phyloP scores from a whole-genome alignment of 2,113 vertebrate species.

The Accipiter virgatus region DNA sequence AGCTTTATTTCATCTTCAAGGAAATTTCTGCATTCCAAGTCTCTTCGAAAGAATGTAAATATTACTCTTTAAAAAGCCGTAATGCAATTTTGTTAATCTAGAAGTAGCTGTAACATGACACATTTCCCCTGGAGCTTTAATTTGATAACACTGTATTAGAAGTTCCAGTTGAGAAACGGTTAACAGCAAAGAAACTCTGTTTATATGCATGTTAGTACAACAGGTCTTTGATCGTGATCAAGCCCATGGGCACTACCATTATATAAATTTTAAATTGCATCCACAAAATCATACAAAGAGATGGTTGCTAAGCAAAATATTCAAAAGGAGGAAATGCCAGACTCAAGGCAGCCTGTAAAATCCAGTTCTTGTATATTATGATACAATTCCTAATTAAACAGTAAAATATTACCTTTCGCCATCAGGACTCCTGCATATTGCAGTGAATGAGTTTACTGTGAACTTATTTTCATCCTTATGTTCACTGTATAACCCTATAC shows the following conservation, averaged over 20 bases:
- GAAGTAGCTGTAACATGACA: slow-evolving; percentile 21
- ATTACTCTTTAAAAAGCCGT: slow-evolving; percentile 32
- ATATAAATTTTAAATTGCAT: not conserved
- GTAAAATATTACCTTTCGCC: not conserved
- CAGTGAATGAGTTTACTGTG: not conserved
- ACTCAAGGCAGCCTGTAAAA: not conserved
- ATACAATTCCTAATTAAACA: not conserved
- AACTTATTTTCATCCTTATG: not conserved
- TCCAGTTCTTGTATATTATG: not conserved
- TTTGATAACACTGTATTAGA: slow-evolving; percentile 28
- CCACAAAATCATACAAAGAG: not conserved
- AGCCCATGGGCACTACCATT: not conserved
- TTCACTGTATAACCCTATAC: not conserved
- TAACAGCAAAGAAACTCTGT: not conserved
- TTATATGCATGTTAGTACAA: not conserved
- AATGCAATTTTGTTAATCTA: slow-evolving; percentile 29
- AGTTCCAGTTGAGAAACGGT: slow-evolving; percentile 15
- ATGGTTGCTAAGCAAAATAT: not conserved
- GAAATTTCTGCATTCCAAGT: slow-evolving; percentile 27
- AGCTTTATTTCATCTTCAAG: slow-evolving; percentile 49
- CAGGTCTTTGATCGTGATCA: not conserved
- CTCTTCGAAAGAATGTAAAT: slow-evolving; percentile 39
- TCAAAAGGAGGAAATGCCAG: not conserved
- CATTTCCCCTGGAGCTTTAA: slow-evolving; percentile 33
- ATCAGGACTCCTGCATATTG: not conserved